Evolutionary conservation across 2,888 invertebrate species (phyloP), one percentile per base, ranked within the genome.

Genomic region (Acleris emargana): DNA sequence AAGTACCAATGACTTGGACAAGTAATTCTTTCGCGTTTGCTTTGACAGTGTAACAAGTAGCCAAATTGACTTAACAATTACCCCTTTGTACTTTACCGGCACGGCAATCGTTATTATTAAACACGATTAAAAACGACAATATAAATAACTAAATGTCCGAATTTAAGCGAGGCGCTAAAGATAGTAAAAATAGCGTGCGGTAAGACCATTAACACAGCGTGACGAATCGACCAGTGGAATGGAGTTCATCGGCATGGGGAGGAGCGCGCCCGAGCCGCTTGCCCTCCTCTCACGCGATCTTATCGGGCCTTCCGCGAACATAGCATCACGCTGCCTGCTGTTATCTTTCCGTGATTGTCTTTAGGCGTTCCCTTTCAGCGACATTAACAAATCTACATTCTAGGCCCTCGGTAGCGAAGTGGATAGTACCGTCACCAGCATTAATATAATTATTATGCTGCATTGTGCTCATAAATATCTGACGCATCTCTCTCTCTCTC

Each of bases 301-400:
- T 90, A 90, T 91, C 92, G 85, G 87, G 81, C 86, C 87, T 89
- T 87, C 91, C 88, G 90, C 87, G 87, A 89, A 90, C 90, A 88
- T 88, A 83, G 88, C 87, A 83, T 84, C 82, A 87, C 82, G 84
- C 86, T 87, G 77, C 82, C 83, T 88, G 86, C 5, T 45, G 45
- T 16, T 45, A 13, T 38, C 38, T 32, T 32, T 32, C 9, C 13
- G 38, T 87, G 86, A 87, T 86, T 85, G 77, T 77, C 80, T 84
- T 78, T 71, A 55, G 59, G 67, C 68, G 45, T 13, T 38, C 13
- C 11, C 38, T 58, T 82, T 51, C 43, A 43, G 16, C 38, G 28
- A 20, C 51, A 43, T 18, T 20, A 25, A 54, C 49, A 49, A 17
- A 62, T 58, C 49, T 49, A 47, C 54, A 20, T 47, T 32, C 32